Conservation (phyloP, 1,140 invertebrate genomes). For the Eueides isabella region DNA sequence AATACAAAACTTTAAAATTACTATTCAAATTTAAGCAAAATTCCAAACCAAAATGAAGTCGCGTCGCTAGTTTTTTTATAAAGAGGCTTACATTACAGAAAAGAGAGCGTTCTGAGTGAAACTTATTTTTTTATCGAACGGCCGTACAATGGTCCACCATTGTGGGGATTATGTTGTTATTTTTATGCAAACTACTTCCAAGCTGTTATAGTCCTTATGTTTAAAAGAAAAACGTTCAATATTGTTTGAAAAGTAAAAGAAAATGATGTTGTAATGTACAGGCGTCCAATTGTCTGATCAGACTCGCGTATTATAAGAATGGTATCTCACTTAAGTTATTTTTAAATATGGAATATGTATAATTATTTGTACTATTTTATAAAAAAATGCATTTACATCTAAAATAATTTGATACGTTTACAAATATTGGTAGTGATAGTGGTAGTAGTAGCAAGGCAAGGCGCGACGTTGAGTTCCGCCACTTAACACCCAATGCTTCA, state of each 20-base stretch:
- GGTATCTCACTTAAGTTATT: neutral
- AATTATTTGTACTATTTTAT: neutral
- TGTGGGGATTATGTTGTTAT: constrained; percentile 25
- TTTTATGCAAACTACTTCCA: constrained; percentile 4
- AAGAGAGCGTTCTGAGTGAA: constrained; percentile 14
- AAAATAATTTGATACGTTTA: too few species aligned
- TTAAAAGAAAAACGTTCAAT: neutral
- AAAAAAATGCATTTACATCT: too few species aligned
- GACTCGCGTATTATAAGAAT: neutral
- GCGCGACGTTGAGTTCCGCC: too few species aligned
- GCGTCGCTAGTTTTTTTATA: constrained; percentile 13
- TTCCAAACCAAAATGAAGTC: neutral
- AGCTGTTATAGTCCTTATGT: constrained; percentile 15
- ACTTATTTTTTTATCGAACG: constrained; percentile 31
- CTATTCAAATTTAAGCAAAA: neutral
- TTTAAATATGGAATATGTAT: neutral
- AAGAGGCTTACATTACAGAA: constrained; percentile 22
- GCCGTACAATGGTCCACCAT: constrained; percentile 24
- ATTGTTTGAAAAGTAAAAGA: neutral
- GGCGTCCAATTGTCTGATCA: constrained; percentile 13
- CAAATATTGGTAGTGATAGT: too few species aligned
- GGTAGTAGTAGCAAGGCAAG: too few species aligned
- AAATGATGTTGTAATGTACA: constrained; percentile 2
- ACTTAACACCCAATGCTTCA: too few species aligned
- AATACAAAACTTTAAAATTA: neutral